These are phyloP conservation scores for Styela plicata DNA, from an alignment of 23 tunicate species.

Conservation along the genomic window DNA sequence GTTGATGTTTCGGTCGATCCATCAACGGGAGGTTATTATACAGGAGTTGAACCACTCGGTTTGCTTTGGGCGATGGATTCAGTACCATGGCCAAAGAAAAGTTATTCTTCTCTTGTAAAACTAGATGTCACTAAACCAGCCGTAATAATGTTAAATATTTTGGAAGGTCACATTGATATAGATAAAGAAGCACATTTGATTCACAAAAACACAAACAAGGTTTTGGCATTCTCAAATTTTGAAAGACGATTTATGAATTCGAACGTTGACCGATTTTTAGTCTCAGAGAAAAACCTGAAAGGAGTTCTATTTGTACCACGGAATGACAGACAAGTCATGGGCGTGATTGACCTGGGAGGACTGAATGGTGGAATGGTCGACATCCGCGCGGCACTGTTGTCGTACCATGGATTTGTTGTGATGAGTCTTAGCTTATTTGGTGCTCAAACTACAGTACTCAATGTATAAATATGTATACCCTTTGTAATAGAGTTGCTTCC, in stretches of 20 bases:
- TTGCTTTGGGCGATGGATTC: not conserved
- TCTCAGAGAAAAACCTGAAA: not conserved
- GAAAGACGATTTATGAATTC: not conserved
- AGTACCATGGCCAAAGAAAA: not conserved
- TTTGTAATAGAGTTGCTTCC: too few species aligned
- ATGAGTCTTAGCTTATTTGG: not conserved
- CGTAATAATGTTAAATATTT: not conserved
- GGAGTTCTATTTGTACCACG: conserved; percentile 16
- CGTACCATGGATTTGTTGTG: not conserved
- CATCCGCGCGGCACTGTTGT: conserved; percentile 4
- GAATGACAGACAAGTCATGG: not conserved
- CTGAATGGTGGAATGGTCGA: not conserved
- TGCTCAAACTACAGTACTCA: too few species aligned
- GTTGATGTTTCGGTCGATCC: not conserved
- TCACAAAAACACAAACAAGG: not conserved
- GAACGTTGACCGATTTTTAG: not conserved
- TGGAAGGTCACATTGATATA: not conserved
- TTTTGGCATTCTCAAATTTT: not conserved
- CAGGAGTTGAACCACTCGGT: not conserved
- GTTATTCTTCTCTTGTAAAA: not conserved
- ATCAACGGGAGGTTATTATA: not conserved
- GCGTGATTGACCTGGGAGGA: conserved; percentile 3
- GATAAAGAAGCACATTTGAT: not conserved
- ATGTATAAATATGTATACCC: too few species aligned
- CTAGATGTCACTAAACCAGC: not conserved